Evolutionary conservation across 2,113 vertebrate genomes (phyloP).

Genomic region (Sebastes schlegelii): DNA sequence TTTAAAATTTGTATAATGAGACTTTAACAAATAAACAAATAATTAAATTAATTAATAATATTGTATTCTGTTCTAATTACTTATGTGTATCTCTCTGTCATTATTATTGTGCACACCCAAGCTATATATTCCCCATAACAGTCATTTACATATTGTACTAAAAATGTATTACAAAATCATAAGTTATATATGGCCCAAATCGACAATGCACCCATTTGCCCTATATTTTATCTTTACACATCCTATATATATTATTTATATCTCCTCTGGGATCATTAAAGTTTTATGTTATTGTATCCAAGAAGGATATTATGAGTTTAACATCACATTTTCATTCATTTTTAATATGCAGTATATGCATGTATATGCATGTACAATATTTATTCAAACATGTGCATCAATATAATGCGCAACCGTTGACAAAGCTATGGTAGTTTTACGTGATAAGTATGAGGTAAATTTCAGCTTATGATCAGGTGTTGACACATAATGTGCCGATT

Average conservation of each 20-base stretch:
- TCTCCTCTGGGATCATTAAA: conserved; percentile 1
- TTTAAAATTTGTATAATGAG: not conserved
- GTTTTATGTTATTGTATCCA: not conserved
- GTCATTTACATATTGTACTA: not conserved
- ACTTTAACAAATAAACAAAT: not conserved
- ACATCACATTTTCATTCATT: not conserved
- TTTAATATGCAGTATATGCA: conserved; percentile 7
- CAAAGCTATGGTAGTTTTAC: not conserved
- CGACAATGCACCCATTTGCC: too few species aligned
- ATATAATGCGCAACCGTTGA: not conserved
- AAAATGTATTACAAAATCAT: not conserved
- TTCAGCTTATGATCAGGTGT: not conserved
- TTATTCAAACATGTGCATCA: not conserved
- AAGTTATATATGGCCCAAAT: not conserved
- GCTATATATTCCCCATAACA: not conserved
- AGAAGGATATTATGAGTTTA: not conserved
- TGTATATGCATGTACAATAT: not conserved
- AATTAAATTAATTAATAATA: not conserved
- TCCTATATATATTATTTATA: not conserved
- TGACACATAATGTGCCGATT: not conserved
- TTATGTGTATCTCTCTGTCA: not conserved
- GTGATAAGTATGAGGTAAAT: too few species aligned
- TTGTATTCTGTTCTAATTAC: not conserved
- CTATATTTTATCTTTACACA: not conserved
- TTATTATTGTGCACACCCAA: not conserved